Percentiles rank a stretch among this genome's conserved stretches.
Conservation (phyloP, 2,797 vertebrate species). For the Heterohyrax brucei region DNA sequence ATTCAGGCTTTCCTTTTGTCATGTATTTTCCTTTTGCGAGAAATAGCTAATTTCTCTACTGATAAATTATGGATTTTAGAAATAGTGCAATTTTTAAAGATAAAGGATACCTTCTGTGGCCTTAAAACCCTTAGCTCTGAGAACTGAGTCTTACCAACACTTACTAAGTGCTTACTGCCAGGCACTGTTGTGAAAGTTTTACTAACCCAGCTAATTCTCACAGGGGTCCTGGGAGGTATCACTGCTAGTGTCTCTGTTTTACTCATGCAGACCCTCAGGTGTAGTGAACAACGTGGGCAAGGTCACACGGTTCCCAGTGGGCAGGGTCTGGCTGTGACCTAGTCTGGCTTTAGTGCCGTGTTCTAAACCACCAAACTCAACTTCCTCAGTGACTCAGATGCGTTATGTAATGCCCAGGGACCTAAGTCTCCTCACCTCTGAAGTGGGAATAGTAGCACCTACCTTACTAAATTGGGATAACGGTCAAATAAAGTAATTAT, state of each 20-base stretch:
- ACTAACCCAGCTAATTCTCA: not conserved
- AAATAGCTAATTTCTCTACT: constrained; percentile 70
- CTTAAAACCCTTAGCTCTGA: not conserved
- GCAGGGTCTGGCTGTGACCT: not conserved
- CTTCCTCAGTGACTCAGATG: not conserved
- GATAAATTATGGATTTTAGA: constrained; percentile 71
- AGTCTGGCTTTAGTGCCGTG: not conserved
- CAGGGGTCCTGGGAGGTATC: not conserved
- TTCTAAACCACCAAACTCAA: not conserved
- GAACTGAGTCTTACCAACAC: not conserved
- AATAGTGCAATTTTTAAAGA: constrained; percentile 44
- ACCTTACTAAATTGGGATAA: not conserved
- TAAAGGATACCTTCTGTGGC: not conserved
- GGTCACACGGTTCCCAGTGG: not conserved
- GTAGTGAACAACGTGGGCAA: not conserved
- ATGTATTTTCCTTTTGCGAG: constrained; percentile 61
- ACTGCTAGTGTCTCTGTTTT: not conserved
- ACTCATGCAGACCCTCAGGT: not conserved
- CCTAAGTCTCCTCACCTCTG: not conserved
- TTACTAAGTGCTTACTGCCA: not conserved
- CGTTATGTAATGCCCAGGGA: not conserved
- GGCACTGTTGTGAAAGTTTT: not conserved
- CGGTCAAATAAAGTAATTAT: not conserved
- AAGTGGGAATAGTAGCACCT: not conserved
- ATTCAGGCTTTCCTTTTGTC: constrained; percentile 79